Base-by-base conservation (phyloP, 1,140 invertebrate genomes). In the Calliphora vicina region DNA sequence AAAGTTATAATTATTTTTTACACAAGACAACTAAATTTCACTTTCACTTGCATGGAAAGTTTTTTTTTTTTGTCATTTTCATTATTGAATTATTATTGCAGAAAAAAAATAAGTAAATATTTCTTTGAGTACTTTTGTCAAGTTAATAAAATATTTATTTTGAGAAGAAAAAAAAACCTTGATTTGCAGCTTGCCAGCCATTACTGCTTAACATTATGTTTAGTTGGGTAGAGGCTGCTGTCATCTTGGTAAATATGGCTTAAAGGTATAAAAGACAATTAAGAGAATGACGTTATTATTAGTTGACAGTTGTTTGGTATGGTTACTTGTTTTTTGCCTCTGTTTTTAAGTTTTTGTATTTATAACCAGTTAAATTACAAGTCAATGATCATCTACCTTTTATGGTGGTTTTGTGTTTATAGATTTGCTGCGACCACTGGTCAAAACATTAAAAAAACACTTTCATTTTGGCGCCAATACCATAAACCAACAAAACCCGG, bases 391-490 rank as follows among this genome's bases (percentile, higher is more conserved):
- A 67, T 67, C 23, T 23, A 25, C 61, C 61, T 67, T 67, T 67
- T 67, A 67, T 67, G 20, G 61, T 50, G 45, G 0, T 50, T 17
- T 17, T 1, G 45, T 17, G 5, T 6, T 43, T 43, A 43, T 6
- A 43, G 42, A 50, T 17, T 17, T 50, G 1, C 12, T 17, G 13
- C 1, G 45, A 50, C 4, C 12, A 13, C 3, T 50, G 45, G 12
- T 50, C 45, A 67, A 67, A 20, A 67, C 61, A 67, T 23, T 12
- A 67, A 15, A n/a, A n/a, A 25, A 80, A 50, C 80, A 57, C 80
- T 81, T 81, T 81, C 80, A 81, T 81, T 81, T 81, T 81, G 80
- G 80, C 80, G 80, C 80, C 80, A 81, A 61, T 61, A 78, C 74
- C 74, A 78, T 78, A 78, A 76, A 76, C 1, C 15, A 57, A 57